Base-by-base conservation (phyloP, 2,888 invertebrate species). In the Lasioglossum calceatum region DNA sequence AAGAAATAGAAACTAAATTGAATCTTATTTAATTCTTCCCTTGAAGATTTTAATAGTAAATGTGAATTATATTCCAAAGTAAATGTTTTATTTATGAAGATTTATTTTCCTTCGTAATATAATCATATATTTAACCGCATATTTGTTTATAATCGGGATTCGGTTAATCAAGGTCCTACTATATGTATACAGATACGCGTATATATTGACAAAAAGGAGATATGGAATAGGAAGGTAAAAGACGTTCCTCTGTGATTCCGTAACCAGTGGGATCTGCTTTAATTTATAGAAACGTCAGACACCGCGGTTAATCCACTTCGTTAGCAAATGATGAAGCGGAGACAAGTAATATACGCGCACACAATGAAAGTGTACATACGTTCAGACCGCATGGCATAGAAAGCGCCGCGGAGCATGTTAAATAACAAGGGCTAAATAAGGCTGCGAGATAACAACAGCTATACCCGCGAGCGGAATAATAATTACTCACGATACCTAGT, bases 361-460 rank as follows among this genome's bases (percentile, higher is more conserved):
- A 87, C 79, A 84, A 87, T 79, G 54, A 19, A 44, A 47, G 77
- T 77, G 67, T 81, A 72, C 71, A 50, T 73, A 72, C 71, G 58
- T 73, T 70, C 39, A 19, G 19, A 27, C 32, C 54, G 79, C 76
- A 36, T 36, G 61, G 79, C 76, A 36, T 36, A 77, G 64, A 87
- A 85, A 87, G 77, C 36, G 72, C 16, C 74, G 77, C 77, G 64
- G 23, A 47, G 86, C 79, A 78, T 78, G 84, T 82, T 67, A 81
- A 88, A 87, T 84, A 79, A 67, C 61, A 32, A 70, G 61, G 19
- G 64, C 76, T 81, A 85, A 88, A 87, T 87, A 88, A 86, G 78
- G 87, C 81, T 70, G 75, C 61, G 47, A 77, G 86, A 87, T 84
- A 87, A 86, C 85, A 85, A 77, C 83, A 72, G 64, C 75, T 72